Evolutionary conservation across 2,113 vertebrate species (phyloP), one percentile per base, ranked within the genome.

Genomic region (Calidris pugnax): DNA sequence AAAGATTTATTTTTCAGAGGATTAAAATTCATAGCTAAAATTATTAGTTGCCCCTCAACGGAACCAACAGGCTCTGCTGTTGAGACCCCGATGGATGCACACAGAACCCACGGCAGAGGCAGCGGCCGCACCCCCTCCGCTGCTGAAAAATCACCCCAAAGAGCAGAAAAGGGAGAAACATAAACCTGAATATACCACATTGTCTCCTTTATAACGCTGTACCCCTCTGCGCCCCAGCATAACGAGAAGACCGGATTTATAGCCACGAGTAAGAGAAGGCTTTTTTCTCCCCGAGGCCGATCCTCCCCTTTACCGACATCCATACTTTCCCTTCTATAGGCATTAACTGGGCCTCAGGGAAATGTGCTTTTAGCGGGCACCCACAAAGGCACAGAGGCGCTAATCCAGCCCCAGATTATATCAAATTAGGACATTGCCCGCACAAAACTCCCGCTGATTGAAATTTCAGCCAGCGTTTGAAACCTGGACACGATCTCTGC

Each of bases 401-500:
- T 93, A 95, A 96, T 95, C 80, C 87, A 72, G 74, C 74, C 51
- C 74, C 78, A 87, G 87, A 94, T 96, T 92, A 87, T 28, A 64
- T 43, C 87, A 93, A 89, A 94, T 94, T 94, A 89, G 84, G 89
- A 47, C 47, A 48, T 8, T 80, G 67, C 72, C 76, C 45, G 11
- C 90, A 45, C 69, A 64, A 11, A 86, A 78, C 68, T 81, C 66
- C 8, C 15, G 3, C 83, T 94, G 91, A 78, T 51, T 87, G 90
- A 92, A 86, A 95, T 76, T 92, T 94, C 94, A 96, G 76, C 51
- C 83, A 82, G 32, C 41, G 13, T 50, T 55, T 89, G 85, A 89
- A 95, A 95, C 83, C 79, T 85, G 57, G 93, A 72, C 60, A 15
- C 7, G 35, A 35, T 76, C 69, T 78, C 78, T 92, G 93, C 91